Evolutionary conservation across 2,797 vertebrate genomes (phyloP).

Genomic region (Chloroceryle inda): DNA sequence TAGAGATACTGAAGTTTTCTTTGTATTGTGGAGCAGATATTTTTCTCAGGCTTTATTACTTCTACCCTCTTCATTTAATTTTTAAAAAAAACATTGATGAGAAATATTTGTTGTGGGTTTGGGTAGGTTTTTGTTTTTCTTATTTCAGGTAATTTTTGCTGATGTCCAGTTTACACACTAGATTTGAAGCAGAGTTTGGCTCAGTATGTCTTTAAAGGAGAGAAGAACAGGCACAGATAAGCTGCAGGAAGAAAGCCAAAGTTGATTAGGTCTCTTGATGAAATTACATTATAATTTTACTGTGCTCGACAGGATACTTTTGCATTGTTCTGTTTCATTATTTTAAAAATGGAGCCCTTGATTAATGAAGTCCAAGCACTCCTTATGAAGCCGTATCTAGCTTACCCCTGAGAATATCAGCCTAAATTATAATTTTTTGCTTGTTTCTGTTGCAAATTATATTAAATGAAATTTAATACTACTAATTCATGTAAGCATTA

Average conservation of each 20-base stretch:
- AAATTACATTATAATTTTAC: slow-evolving; percentile 51
- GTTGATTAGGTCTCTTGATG: slow-evolving; percentile 53
- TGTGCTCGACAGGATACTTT: not conserved
- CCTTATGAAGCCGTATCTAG: not conserved
- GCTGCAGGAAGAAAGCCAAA: slow-evolving; percentile 42
- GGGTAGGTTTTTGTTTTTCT: not conserved
- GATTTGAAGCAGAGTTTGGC: not conserved
- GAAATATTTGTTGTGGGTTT: not conserved
- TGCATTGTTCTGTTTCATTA: not conserved
- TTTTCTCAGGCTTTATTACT: not conserved
- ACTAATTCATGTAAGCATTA: not conserved
- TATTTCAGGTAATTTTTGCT: not conserved
- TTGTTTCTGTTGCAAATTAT: not conserved
- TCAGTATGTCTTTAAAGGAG: not conserved
- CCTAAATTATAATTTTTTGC: not conserved
- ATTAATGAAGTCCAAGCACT: not conserved
- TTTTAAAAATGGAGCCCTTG: not conserved
- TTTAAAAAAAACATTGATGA: not conserved
- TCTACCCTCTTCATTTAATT: not conserved
- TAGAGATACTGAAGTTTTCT: not conserved
- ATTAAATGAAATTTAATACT: not conserved
- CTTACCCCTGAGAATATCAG: not conserved
- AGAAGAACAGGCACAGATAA: slow-evolving; percentile 7
- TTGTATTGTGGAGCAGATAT: not conserved
- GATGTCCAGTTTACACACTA: not conserved